Percentiles rank a stretch among this genome's conserved stretches.
These are phyloP conservation scores for Abrostola tripartita DNA, from an alignment of 2,888 invertebrate genomes.

Conservation along the genomic window DNA sequence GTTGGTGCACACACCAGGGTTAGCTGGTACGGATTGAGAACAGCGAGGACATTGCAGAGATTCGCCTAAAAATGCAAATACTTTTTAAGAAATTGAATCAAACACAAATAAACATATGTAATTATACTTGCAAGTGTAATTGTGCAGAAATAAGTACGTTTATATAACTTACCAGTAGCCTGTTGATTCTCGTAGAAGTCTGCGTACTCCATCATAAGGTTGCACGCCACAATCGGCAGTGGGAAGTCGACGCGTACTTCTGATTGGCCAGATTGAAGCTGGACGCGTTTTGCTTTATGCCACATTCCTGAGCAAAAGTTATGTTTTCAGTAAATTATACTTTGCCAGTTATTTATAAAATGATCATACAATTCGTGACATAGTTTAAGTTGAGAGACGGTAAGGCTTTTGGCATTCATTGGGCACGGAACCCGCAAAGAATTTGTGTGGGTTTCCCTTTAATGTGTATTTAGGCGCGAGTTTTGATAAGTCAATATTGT, in stretches of 20 bases:
- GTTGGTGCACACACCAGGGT: slow-evolving; percentile 98
- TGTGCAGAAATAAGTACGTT: background rate
- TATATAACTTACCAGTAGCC: slow-evolving; percentile 90
- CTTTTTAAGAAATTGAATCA: background rate
- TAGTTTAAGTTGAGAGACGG: no score
- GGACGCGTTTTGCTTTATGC: slow-evolving; percentile 98
- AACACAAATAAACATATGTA: background rate
- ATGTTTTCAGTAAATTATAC: background rate
- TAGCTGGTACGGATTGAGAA: slow-evolving; percentile 98
- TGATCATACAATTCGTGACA: no score
- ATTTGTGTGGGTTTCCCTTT: no score
- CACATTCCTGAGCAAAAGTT: slow-evolving; percentile 90
- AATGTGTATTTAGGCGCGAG: no score
- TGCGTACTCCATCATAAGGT: slow-evolving; percentile 99
- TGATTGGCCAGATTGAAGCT: slow-evolving; percentile 96
- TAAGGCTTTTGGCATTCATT: no score
- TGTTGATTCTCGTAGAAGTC: slow-evolving; percentile 99
- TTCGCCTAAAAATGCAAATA: slow-evolving; percentile 85
- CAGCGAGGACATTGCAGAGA: slow-evolving; percentile 98
- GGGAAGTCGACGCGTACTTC: slow-evolving; percentile 99
- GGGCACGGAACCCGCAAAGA: no score
- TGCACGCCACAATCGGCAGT: slow-evolving; percentile 98
- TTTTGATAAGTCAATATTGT: no score
- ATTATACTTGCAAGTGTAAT: background rate
- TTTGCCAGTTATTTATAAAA: background rate